These are phyloP conservation scores for Pasiphila rectangulata DNA, from an alignment of 2,888 invertebrate genomes.

Conservation along the genomic window DNA sequence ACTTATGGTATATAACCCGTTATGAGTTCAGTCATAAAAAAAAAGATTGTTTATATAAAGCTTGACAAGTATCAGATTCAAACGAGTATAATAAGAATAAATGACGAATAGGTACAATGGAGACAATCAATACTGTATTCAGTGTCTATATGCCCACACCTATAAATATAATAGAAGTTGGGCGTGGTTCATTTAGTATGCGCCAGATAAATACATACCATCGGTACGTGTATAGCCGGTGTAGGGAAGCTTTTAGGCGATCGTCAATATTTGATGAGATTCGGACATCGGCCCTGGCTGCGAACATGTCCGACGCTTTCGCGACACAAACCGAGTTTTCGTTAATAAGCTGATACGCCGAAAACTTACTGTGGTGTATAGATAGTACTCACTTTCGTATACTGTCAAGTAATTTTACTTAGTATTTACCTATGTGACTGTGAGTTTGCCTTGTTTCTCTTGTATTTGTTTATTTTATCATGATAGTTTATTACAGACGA, in stretches of 20 bases:
- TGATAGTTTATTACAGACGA: conserved; percentile 17
- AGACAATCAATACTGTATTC: conserved; percentile 19
- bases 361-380: neutral
- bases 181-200: conserved; percentile 52
- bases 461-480: too few relatives aligned
- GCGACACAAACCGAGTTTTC: conserved; percentile 7
- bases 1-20: too few relatives aligned
- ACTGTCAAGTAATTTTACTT: too few relatives aligned
- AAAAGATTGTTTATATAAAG: neutral
- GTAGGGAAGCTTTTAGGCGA: conserved; percentile 58
- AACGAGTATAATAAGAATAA: conserved; percentile 1
- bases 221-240: conserved; percentile 39
- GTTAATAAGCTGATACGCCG: conserved; percentile 1
- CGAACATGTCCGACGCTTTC: conserved; percentile 37
- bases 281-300: conserved; percentile 52
- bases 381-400: too few relatives aligned
- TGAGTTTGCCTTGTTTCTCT: too few relatives aligned
- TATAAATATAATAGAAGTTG: conserved; percentile 23
- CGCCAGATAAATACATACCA: conserved; percentile 51
- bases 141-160: conserved; percentile 9
- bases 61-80: conserved; percentile 2
- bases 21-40: too few relatives aligned
- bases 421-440: too few relatives aligned
- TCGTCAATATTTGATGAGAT: conserved; percentile 74
- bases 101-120: conserved; percentile 7